Percentiles rank a stretch among this genome's conserved stretches.
These are phyloP conservation scores for Papilio gigon DNA, from an alignment of 2,888 invertebrate species.

Conservation along the genomic window DNA sequence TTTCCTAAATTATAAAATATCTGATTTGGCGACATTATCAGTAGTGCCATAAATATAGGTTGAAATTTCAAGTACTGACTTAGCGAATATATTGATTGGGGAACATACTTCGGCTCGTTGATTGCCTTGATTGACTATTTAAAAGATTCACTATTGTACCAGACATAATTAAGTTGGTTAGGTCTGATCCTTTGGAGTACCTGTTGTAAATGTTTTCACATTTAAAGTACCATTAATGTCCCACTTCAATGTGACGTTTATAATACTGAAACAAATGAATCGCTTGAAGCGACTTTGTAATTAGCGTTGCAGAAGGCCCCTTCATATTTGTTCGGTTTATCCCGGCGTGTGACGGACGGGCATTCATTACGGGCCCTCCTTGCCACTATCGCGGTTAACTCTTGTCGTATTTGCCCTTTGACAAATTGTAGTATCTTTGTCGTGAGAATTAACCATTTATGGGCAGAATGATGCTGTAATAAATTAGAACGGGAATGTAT, in stretches of 20 bases:
- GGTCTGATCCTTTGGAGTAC: too few species aligned
- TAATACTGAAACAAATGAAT: background rate
- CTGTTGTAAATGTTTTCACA: too few species aligned
- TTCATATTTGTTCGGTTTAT: constrained; percentile 77
- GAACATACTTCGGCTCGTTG: too few species aligned
- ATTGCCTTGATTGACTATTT: too few species aligned
- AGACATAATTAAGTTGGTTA: too few species aligned
- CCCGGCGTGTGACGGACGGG: constrained; percentile 66
- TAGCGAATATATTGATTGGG: too few species aligned
- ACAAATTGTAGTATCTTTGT: constrained; percentile 56
- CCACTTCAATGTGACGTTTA: background rate
- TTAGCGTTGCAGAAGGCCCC: constrained; percentile 63
- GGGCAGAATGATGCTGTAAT: constrained; percentile 35
- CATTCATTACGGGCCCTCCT: constrained; percentile 69
- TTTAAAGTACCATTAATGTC: too few species aligned
- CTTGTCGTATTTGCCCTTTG: constrained; percentile 72
- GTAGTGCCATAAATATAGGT: too few species aligned
- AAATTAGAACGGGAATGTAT: constrained; percentile 28
- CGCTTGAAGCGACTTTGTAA: constrained; percentile 4
- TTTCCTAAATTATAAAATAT: too few species aligned
- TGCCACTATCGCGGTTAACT: constrained; percentile 69
- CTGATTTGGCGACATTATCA: too few species aligned
- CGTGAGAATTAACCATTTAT: constrained; percentile 35
- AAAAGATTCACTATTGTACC: too few species aligned
- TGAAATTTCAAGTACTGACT: too few species aligned